Percentiles rank a stretch among this genome's conserved stretches.
phyloP scores from a whole-genome alignment of 2,113 vertebrate genomes.

The Pantherophis guttatus region DNA sequence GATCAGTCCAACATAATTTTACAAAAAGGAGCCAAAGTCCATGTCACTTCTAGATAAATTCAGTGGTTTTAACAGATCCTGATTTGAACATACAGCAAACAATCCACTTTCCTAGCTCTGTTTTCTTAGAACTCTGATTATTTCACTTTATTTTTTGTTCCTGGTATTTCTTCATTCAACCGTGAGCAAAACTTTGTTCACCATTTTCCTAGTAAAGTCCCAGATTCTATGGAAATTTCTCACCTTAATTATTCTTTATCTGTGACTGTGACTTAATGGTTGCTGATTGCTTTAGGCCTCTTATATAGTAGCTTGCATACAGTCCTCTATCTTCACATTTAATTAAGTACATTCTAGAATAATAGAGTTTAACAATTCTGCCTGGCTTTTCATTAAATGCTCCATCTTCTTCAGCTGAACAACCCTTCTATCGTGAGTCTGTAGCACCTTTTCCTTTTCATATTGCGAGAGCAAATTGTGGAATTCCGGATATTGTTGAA shows the following conservation, averaged over 20 bases:
- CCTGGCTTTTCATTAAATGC: background rate
- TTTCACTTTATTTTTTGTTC: slow-evolving; percentile 13
- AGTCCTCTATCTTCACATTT: background rate
- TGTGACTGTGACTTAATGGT: background rate
- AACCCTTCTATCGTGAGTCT: background rate
- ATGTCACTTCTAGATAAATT: background rate
- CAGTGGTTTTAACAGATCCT: background rate
- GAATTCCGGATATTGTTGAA: background rate
- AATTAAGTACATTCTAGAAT: background rate
- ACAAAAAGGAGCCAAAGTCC: slow-evolving; percentile 6
- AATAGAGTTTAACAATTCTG: background rate
- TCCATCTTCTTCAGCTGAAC: background rate
- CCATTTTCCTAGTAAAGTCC: background rate
- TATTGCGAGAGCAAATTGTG: background rate
- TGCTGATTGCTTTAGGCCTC: background rate
- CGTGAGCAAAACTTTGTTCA: background rate
- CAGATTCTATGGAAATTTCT: background rate
- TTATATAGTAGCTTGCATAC: background rate
- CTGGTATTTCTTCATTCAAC: background rate
- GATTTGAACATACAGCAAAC: slow-evolving; percentile 17
- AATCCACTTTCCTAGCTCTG: background rate
- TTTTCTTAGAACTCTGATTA: slow-evolving; percentile 24
- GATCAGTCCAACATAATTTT: background rate
- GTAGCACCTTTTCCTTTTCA: background rate
- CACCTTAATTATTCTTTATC: background rate